Percentiles rank a stretch among this genome's conserved stretches.
phyloP scores from a whole-genome alignment of 2,888 invertebrate genomes.

The Chesias legatella region DNA sequence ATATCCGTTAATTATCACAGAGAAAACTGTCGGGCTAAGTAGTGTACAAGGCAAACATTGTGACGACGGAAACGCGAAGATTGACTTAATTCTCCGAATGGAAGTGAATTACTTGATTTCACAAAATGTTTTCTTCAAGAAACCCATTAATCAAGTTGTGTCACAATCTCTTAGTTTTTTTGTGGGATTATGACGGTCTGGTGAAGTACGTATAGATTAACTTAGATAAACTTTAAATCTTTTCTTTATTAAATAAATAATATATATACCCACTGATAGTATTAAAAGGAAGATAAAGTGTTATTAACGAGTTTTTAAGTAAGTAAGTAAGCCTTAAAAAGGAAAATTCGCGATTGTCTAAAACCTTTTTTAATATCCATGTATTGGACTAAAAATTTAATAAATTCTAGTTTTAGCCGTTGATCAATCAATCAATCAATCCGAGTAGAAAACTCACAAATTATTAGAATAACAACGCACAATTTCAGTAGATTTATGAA shows the following conservation, averaged over 20 bases:
- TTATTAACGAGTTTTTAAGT: too few relatives aligned
- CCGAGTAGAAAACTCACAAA: not conserved
- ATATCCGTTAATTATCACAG: not conserved
- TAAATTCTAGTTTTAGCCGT: too few relatives aligned
- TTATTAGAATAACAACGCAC: constrained; percentile 1
- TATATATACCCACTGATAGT: too few relatives aligned
- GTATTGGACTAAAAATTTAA: too few relatives aligned
- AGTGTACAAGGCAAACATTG: constrained; percentile 29
- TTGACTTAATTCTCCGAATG: constrained; percentile 32
- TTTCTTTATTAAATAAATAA: too few relatives aligned
- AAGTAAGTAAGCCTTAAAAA: too few relatives aligned
- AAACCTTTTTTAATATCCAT: too few relatives aligned
- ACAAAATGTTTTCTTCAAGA: constrained; percentile 27
- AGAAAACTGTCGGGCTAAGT: constrained; percentile 32
- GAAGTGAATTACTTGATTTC: constrained; percentile 32
- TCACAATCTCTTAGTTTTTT: constrained; percentile 14
- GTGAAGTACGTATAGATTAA: not conserved
- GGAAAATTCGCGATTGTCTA: too few relatives aligned
- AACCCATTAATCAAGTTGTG: constrained; percentile 22
- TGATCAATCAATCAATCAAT: not conserved
- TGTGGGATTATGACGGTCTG: constrained; percentile 12
- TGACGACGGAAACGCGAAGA: constrained; percentile 29
- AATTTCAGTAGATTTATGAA: constrained; percentile 7
- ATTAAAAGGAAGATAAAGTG: too few relatives aligned
- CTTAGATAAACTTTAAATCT: too few relatives aligned